Evolutionary conservation across 2,797 vertebrate species (phyloP).

Genomic region (Zonotrichia albicollis): DNA sequence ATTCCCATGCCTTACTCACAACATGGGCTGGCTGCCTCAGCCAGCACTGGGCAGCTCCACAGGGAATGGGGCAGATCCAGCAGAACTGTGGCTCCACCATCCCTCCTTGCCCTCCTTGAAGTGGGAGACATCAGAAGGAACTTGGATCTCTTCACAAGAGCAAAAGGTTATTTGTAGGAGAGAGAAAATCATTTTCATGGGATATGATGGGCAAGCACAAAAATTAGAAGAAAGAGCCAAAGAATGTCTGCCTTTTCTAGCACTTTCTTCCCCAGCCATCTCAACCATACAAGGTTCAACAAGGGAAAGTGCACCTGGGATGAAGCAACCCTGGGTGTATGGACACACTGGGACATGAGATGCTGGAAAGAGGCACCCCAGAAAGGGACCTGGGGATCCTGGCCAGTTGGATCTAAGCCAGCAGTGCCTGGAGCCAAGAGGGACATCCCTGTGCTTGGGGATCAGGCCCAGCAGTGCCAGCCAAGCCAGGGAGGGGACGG

Average conservation of each 20-base stretch:
- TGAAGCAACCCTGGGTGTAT: background rate
- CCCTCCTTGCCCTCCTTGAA: background rate
- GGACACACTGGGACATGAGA: background rate
- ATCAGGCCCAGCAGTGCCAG: background rate
- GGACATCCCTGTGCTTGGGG: background rate
- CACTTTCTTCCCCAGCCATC: background rate
- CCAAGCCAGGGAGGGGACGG: background rate
- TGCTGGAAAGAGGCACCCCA: background rate
- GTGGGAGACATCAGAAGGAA: background rate
- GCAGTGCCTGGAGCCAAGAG: background rate
- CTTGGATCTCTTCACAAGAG: background rate
- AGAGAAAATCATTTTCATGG: background rate
- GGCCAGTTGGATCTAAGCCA: background rate
- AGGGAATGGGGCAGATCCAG: accelerated
- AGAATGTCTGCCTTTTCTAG: no score
- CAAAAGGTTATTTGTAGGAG: background rate
- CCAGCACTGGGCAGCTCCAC: background rate
- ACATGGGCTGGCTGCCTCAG: background rate
- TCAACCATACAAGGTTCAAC: background rate
- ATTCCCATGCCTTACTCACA: background rate
- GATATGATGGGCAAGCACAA: background rate
- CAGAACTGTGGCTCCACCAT: background rate
- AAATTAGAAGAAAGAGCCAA: background rate
- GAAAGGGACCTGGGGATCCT: background rate
- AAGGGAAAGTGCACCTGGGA: accelerated